phyloP scores from a whole-genome alignment of 2,888 invertebrate genomes.

The Lottia scabra region DNA sequence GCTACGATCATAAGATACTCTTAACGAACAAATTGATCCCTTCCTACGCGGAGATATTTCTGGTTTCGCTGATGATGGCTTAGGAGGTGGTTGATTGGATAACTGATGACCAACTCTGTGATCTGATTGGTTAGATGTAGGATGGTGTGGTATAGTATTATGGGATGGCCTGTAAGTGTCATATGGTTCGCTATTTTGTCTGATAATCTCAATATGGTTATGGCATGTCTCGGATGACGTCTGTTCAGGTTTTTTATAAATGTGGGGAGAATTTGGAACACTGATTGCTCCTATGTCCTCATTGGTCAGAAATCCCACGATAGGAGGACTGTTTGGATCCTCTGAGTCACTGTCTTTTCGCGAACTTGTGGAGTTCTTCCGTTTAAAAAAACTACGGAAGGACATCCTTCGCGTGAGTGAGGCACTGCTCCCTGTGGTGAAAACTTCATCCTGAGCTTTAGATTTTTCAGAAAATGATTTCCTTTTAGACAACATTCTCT shows the following conservation, averaged over 20 bases:
- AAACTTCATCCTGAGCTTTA: slow-evolving; percentile 16
- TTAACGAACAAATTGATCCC: slow-evolving; percentile 10
- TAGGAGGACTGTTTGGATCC: slow-evolving; percentile 28
- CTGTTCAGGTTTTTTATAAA: background rate
- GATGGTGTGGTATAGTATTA: background rate
- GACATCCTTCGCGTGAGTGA: slow-evolving; percentile 30
- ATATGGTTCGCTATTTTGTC: background rate
- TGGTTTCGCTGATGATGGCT: slow-evolving; percentile 5
- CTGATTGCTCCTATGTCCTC: slow-evolving; percentile 31
- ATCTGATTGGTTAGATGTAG: background rate
- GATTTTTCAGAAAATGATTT: slow-evolving; percentile 44
- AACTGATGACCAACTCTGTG: background rate
- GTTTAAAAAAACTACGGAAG: slow-evolving; percentile 31
- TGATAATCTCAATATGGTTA: background rate
- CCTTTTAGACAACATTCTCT: slow-evolving; percentile 50
- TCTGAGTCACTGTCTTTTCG: slow-evolving; percentile 14
- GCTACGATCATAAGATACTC: slow-evolving; percentile 9
- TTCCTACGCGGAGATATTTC: slow-evolving; percentile 6
- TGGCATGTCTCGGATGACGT: no score
- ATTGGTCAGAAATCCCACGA: slow-evolving; percentile 24
- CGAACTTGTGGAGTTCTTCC: slow-evolving; percentile 28
- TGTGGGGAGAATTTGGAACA: slow-evolving; percentile 14
- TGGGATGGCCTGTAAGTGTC: background rate
- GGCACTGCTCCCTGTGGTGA: slow-evolving; percentile 6
- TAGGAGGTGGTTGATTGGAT: slow-evolving; percentile 3